Evolutionary conservation across 1,140 invertebrate genomes (phyloP).

Genomic region (Hyles euphorbiae): DNA sequence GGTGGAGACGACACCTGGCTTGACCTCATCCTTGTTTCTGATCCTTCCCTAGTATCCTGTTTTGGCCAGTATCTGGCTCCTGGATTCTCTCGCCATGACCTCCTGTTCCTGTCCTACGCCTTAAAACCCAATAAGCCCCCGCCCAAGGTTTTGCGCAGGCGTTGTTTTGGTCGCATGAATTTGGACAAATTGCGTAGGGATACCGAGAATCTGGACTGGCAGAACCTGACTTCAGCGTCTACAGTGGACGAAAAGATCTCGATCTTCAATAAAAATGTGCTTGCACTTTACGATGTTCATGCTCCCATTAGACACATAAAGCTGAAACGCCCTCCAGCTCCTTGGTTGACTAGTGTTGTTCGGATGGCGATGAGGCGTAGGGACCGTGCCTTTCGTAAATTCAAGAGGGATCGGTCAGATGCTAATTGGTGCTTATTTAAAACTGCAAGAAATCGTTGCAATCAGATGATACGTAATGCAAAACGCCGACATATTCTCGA

Average conservation of each 20-base stretch:
- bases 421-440: background rate
- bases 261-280: background rate
- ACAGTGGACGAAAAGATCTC: background rate
- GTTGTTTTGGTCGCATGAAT: conserved; percentile 10
- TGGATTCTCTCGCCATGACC: conserved; percentile 5
- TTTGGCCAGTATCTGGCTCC: conserved; percentile 16
- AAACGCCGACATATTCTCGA: background rate
- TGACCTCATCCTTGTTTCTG: conserved; percentile 1
- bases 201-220: conserved; percentile 8
- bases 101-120: conserved; percentile 11
- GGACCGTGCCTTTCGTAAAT: too few relatives aligned
- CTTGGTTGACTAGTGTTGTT: background rate
- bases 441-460: background rate
- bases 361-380: too few relatives aligned
- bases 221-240: background rate
- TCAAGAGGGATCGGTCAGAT: too few relatives aligned
- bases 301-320: background rate
- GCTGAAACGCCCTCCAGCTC: conserved; percentile 1
- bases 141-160: background rate
- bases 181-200: conserved; percentile 4
- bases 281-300: conserved; percentile 4
- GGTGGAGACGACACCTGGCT: too few relatives aligned
- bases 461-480: background rate
- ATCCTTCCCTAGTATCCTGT: conserved; percentile 1
- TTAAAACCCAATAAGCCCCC: conserved; percentile 13